Evolutionary conservation across 2,113 vertebrate species (phyloP).

Genomic region (Pachypanchax playfairii): DNA sequence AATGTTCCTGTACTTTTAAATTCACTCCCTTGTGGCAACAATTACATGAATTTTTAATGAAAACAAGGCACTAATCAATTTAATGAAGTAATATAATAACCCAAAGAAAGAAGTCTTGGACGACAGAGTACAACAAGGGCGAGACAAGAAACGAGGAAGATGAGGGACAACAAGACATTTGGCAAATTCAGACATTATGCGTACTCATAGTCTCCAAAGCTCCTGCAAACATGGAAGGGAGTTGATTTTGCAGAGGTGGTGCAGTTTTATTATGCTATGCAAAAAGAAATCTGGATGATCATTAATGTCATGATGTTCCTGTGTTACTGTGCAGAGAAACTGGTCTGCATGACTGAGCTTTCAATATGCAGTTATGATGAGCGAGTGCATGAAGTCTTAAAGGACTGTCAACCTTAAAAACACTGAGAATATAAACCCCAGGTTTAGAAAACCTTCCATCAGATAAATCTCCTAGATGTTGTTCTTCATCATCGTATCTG

Average conservation of each 20-base stretch:
- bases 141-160: slow-evolving; percentile 13
- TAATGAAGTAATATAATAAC: slow-evolving; percentile 23
- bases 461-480: slow-evolving; percentile 6
- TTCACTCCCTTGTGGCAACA: slow-evolving; percentile 4
- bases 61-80: slow-evolving; percentile 49
- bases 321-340: slow-evolving; percentile 35
- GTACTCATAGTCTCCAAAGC: slow-evolving; percentile 58
- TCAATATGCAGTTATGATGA: slow-evolving; percentile 10
- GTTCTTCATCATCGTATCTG: too few relatives aligned
- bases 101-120: slow-evolving; percentile 19
- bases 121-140: not conserved
- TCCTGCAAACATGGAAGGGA: too few relatives aligned
- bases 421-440: not conserved
- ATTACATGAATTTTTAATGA: slow-evolving; percentile 16
- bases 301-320: slow-evolving; percentile 22
- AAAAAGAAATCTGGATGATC: slow-evolving; percentile 33
- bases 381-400: not conserved
- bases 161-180: slow-evolving; percentile 46
- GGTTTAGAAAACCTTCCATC: slow-evolving; percentile 22
- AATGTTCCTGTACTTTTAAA: not conserved
- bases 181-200: slow-evolving; percentile 65
- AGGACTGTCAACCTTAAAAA: slow-evolving; percentile 7
- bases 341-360: slow-evolving; percentile 24
- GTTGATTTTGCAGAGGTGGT: slow-evolving; percentile 2
- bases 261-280: slow-evolving; percentile 34